A percentile compares a stretch with the other conserved stretches of the same genome.
Conservation (phyloP, 2,888 invertebrate genomes). For the Tenthredo livida region DNA sequence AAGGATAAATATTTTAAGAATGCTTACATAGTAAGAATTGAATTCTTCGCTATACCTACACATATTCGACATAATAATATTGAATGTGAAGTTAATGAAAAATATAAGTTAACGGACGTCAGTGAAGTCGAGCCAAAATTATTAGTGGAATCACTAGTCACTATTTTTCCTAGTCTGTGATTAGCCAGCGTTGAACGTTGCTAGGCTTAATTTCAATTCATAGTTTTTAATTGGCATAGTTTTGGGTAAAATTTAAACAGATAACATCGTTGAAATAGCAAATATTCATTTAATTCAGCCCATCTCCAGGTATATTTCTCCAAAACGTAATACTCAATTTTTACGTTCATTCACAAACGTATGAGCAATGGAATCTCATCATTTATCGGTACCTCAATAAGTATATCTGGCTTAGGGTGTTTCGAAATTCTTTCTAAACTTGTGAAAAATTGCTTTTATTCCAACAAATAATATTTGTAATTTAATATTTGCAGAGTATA, state of each 20-base stretch:
- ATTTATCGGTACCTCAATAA: neutral
- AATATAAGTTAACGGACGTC: constrained; percentile 1
- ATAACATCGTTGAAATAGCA: neutral
- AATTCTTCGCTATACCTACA: constrained; percentile 10
- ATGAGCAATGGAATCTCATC: neutral
- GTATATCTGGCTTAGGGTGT: neutral
- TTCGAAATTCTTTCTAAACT: neutral
- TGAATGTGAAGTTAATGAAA: neutral
- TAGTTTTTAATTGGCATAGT: neutral
- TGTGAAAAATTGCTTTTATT: neutral
- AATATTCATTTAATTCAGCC: neutral
- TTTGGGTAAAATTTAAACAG: neutral
- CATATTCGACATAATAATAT: constrained; percentile 20
- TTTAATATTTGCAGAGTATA: neutral
- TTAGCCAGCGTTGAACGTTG: constrained; percentile 42
- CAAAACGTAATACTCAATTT: neutral
- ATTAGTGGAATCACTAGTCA: constrained; percentile 25
- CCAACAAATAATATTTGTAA: neutral
- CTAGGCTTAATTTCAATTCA: constrained; percentile 13
- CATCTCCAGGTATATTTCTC: constrained; percentile 2
- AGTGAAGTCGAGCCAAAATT: constrained; percentile 19
- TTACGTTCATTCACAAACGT: neutral
- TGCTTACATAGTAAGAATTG: constrained; percentile 26
- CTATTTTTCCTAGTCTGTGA: constrained; percentile 43
- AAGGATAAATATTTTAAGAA: constrained; percentile 18